Evolutionary conservation across 2,113 vertebrate genomes (phyloP).

Genomic region (Willisornis vidua): DNA sequence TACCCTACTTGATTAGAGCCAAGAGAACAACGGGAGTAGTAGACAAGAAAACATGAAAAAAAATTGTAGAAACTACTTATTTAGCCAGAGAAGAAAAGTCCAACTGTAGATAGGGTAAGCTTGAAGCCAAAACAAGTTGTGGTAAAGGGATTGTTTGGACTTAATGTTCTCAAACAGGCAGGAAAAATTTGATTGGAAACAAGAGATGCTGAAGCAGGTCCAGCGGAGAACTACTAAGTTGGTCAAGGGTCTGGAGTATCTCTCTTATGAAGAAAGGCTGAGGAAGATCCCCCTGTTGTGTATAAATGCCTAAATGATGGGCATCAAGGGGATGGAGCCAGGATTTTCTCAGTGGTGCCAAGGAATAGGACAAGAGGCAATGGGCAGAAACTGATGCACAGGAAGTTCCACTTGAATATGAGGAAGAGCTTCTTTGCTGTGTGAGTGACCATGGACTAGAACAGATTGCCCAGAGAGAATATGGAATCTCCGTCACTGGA

Average conservation of each 20-base stretch:
- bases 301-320: not conserved
- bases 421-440: not conserved
- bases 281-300: not conserved
- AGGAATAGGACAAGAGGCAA: not conserved
- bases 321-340: not conserved
- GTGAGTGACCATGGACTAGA: not conserved
- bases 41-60: not conserved
- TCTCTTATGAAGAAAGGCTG: not conserved
- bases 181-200: not conserved
- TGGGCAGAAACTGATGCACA: not conserved
- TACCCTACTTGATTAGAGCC: not conserved
- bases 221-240: not conserved
- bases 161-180: not conserved
- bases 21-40: not conserved
- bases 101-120: not conserved
- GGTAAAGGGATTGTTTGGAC: not conserved
- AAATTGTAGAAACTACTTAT: not conserved
- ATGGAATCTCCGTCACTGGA: not conserved
- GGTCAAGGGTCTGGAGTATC: not conserved
- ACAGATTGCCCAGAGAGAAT: not conserved
- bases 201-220: not conserved
- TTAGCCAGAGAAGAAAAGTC: not conserved
- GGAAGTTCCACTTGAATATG: not conserved
- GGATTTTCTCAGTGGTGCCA: rapidly evolving
- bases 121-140: not conserved